Evolutionary conservation across 2,797 vertebrate genomes (phyloP).

Genomic region (Pseudopleuronectes americanus): DNA sequence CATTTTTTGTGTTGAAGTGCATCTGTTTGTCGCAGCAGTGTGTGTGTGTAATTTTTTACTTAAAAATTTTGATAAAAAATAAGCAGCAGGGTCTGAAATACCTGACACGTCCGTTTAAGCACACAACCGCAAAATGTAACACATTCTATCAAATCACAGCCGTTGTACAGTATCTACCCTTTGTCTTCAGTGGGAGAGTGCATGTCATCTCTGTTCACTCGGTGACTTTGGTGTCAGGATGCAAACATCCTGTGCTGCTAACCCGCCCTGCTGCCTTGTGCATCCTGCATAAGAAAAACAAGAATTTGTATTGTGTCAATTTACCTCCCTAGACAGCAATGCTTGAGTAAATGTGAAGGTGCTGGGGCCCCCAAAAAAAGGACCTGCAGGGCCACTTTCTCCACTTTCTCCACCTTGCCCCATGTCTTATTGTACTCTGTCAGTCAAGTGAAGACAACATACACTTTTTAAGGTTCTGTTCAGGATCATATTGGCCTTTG

Average conservation of each 20-base stretch:
- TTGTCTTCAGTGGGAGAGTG: not conserved
- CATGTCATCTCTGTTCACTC: not conserved
- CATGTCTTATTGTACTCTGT: not conserved
- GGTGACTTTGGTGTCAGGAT: slow-evolving; percentile 40
- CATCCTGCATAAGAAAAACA: slow-evolving; percentile 51
- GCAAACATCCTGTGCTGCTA: slow-evolving; percentile 68
- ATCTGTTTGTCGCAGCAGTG: not conserved
- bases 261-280: slow-evolving; percentile 28
- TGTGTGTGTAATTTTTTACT: not conserved
- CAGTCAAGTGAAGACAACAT: too few species aligned
- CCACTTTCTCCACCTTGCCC: not conserved
- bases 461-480: too few species aligned
- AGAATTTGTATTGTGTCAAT: slow-evolving; percentile 52
- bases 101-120: too few species aligned
- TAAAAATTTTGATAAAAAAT: too few species aligned
- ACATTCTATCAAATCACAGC: not conserved
- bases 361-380: not conserved
- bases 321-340: not conserved
- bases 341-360: not conserved
- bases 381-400: not conserved
- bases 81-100: too few species aligned
- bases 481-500: too few species aligned
- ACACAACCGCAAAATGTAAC: too few species aligned
- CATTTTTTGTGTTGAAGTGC: too few species aligned
- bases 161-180: not conserved